These are phyloP conservation scores for Danionella cerebrum DNA, from an alignment of 2,113 vertebrate genomes.

Conservation along the genomic window DNA sequence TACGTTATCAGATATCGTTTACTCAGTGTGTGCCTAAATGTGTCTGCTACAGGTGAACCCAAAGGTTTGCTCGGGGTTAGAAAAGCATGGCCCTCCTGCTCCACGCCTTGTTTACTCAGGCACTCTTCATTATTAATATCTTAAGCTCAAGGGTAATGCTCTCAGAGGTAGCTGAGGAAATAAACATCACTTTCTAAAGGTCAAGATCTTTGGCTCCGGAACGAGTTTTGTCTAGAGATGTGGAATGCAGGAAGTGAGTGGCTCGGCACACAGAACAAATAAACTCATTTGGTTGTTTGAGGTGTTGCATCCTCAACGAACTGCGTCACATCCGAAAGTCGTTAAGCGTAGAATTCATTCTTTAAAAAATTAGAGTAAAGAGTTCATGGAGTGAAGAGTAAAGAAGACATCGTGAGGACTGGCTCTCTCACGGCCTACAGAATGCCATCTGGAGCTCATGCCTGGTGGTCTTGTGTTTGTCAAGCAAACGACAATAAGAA, in stretches of 20 bases:
- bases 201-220: constrained; percentile 29
- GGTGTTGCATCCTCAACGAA: constrained; percentile 6
- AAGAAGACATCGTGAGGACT: too few species aligned
- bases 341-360: neutral
- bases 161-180: constrained; percentile 38
- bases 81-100: constrained; percentile 20
- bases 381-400: too few species aligned
- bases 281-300: neutral
- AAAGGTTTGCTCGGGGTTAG: constrained; percentile 22
- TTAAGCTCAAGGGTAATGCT: constrained; percentile 18
- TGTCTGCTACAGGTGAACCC: constrained; percentile 15
- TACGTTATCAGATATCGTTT: too few species aligned
- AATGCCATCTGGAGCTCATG: constrained; percentile 21
- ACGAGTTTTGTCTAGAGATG: neutral
- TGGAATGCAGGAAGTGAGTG: neutral
- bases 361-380: neutral
- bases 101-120: constrained; percentile 37
- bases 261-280: neutral
- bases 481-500: neutral
- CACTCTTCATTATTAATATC: constrained; percentile 39
- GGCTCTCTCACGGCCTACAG: too few species aligned
- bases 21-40: constrained; percentile 1
- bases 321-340: neutral
- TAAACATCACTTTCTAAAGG: constrained; percentile 41
- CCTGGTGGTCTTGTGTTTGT: neutral